Percentiles rank a stretch among this genome's conserved stretches.
phyloP scores from a whole-genome alignment of 2,113 vertebrate genomes.

The Cettia cetti region DNA sequence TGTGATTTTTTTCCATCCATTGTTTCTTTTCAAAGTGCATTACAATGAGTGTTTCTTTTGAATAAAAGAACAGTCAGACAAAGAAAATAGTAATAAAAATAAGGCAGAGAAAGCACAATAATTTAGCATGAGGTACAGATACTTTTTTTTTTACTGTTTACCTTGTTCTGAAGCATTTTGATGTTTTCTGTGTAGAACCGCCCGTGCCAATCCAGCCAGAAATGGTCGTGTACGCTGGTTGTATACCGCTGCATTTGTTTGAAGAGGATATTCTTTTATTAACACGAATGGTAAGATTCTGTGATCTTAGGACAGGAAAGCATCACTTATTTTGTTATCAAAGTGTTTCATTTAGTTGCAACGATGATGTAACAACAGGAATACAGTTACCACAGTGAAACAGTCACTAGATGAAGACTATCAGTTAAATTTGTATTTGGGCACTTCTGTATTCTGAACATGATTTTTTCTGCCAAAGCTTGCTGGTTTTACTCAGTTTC shows the following conservation, averaged over 20 bases:
- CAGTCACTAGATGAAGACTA: not conserved
- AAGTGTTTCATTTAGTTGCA: not conserved
- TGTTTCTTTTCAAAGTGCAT: not conserved
- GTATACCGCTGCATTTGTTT: conserved; percentile 73
- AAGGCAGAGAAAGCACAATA: not conserved
- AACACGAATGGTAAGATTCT: conserved; percentile 79
- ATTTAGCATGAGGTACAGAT: not conserved
- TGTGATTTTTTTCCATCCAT: not conserved
- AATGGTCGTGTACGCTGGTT: conserved; percentile 79
- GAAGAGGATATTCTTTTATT: conserved; percentile 76
- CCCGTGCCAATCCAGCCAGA: conserved; percentile 49
- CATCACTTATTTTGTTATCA: not conserved
- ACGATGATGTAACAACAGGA: not conserved
- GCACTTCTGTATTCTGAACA: not conserved
- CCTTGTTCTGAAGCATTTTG: not conserved
- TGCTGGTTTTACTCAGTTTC: not conserved
- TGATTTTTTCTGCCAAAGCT: not conserved
- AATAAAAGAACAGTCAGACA: not conserved
- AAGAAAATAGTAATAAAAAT: not conserved
- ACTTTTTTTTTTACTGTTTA: not conserved
- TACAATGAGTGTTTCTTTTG: not conserved
- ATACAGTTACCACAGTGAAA: not conserved
- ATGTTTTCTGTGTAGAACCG: conserved; percentile 54
- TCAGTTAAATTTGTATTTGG: not conserved
- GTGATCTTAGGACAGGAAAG: not conserved